These are phyloP conservation scores for Thripadectes ignobilis DNA, from an alignment of 2,797 vertebrate species.

Conservation along the genomic window DNA sequence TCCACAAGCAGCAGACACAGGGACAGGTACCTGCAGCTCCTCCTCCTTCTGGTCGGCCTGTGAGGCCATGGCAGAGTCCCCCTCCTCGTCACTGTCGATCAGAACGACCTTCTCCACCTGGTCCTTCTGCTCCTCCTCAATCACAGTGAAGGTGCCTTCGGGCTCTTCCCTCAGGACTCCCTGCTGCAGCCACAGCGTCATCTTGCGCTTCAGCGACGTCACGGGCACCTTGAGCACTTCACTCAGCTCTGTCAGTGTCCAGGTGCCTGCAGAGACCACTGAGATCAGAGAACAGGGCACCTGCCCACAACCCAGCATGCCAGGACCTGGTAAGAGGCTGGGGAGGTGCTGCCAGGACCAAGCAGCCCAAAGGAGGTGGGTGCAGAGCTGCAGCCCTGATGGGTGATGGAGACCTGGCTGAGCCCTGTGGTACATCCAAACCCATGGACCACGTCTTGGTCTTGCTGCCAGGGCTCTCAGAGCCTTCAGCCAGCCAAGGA, in stretches of 20 bases:
- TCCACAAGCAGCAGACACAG: accelerated
- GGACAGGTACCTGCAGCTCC: constrained; percentile 76
- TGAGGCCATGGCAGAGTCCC: constrained; percentile 95
- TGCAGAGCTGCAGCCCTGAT: background rate
- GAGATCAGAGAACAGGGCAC: background rate
- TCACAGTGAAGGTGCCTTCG: constrained; percentile 83
- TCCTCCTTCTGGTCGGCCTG: constrained; percentile 98
- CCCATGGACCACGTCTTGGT: background rate
- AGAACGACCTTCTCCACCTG: constrained; percentile 89
- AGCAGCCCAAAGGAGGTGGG: background rate
- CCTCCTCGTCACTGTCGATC: constrained; percentile 94
- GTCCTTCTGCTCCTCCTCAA: constrained; percentile 90
- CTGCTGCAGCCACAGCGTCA: constrained; percentile 95
- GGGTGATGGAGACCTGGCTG: background rate
- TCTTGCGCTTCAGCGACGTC: constrained; percentile 87
- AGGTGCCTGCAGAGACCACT: constrained; percentile 74
- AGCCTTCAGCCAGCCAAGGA: background rate
- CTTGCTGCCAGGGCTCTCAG: background rate
- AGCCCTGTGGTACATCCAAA: background rate
- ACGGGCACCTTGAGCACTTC: constrained; percentile 85
- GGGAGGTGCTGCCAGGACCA: background rate
- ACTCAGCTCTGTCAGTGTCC: constrained; percentile 91
- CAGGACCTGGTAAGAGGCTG: background rate
- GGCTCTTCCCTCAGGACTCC: constrained; percentile 91
- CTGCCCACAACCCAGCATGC: background rate